phyloP scores from a whole-genome alignment of 2,113 vertebrate genomes.

The Calypte anna region DNA sequence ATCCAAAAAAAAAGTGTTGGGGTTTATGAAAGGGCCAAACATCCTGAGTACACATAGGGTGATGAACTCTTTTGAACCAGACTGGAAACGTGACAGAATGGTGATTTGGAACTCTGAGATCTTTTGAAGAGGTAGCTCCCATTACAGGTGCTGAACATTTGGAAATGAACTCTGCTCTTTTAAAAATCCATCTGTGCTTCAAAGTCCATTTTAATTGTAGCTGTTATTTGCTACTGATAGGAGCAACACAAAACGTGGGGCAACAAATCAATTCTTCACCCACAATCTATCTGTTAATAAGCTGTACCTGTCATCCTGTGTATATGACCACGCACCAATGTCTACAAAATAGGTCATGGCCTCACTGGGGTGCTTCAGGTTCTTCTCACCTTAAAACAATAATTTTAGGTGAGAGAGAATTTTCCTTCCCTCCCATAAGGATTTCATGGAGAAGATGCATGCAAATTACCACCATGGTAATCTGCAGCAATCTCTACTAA shows the following conservation, averaged over 20 bases:
- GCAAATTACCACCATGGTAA: neutral
- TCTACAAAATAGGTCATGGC: neutral
- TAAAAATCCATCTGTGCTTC: neutral
- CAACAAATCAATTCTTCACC: neutral
- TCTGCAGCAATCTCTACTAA: neutral
- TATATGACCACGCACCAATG: neutral
- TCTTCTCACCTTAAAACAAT: neutral
- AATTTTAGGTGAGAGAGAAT: neutral
- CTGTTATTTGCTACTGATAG: neutral
- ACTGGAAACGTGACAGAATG: neutral
- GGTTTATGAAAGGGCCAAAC: neutral
- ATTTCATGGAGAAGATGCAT: neutral
- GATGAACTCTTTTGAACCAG: neutral
- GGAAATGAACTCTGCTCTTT: neutral
- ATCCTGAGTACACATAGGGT: neutral
- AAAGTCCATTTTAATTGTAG: neutral
- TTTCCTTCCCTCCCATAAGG: neutral
- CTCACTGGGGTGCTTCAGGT: neutral
- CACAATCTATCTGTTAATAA: neutral
- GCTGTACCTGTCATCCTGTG: neutral
- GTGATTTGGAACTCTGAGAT: neutral
- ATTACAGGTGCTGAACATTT: neutral
- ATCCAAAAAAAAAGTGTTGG: neutral
- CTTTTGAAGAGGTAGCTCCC: neutral
- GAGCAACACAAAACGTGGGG: neutral